Evolutionary conservation across 2,888 invertebrate genomes (phyloP).

Genomic region (Chrysolina oricalcia): DNA sequence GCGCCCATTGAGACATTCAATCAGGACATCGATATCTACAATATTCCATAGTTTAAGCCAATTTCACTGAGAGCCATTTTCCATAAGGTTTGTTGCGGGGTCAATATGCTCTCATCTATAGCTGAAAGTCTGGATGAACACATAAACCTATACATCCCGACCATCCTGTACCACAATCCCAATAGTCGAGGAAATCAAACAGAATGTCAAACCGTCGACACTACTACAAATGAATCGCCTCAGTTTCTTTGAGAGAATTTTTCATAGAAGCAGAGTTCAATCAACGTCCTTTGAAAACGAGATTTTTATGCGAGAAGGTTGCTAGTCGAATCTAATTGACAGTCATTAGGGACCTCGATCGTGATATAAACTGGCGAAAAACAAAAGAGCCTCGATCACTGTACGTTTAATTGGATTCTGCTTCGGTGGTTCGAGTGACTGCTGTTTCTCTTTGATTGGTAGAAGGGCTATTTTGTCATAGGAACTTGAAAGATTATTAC

Average conservation of each 20-base stretch:
- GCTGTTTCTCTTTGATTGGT: background rate
- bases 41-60: too few relatives aligned
- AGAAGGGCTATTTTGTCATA: background rate
- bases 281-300: slow-evolving; percentile 8
- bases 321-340: background rate
- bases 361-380: slow-evolving; percentile 13
- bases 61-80: too few relatives aligned
- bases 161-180: background rate
- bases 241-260: slow-evolving; percentile 2
- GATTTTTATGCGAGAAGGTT: slow-evolving; percentile 12
- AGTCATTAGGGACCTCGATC: slow-evolving; percentile 13
- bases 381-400: slow-evolving; percentile 6
- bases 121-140: too few relatives aligned
- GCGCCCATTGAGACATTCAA: too few relatives aligned
- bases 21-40: too few relatives aligned
- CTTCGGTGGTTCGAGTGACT: background rate
- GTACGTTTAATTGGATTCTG: slow-evolving; percentile 12
- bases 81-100: too few relatives aligned
- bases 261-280: slow-evolving; percentile 3
- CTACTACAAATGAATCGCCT: background rate
- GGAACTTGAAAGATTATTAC: background rate
- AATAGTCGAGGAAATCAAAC: background rate
- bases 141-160: background rate
- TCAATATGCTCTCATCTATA: too few relatives aligned
- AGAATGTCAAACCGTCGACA: background rate